phyloP scores from a whole-genome alignment of 1,140 invertebrate species.

The Uloborus diversus region DNA sequence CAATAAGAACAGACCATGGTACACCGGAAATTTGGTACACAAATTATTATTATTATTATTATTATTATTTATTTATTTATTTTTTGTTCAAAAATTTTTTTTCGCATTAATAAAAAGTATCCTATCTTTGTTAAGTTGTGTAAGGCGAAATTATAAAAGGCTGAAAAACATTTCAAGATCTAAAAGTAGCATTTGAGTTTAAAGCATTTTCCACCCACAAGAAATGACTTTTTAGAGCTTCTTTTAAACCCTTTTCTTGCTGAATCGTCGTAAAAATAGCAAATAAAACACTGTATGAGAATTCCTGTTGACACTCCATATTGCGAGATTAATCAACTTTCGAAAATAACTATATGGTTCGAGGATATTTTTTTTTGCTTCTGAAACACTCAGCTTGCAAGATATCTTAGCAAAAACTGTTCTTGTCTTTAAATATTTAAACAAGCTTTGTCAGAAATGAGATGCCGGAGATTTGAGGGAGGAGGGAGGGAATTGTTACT shows the following conservation, averaged over 20 bases:
- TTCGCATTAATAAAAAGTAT: too few species aligned
- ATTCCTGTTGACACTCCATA: constrained; percentile 37
- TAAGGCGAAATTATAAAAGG: too few species aligned
- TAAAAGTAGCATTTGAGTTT: background rate
- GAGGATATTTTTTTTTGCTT: constrained; percentile 12
- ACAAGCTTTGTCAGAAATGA: constrained; percentile 48
- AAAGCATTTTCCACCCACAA: background rate
- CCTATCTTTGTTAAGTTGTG: too few species aligned
- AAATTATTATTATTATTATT: too few species aligned
- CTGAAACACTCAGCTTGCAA: background rate
- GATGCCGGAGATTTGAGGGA: constrained; percentile 12
- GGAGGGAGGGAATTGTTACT: constrained; percentile 21
- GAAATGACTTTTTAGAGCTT: background rate
- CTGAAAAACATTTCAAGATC: too few species aligned
- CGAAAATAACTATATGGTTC: constrained; percentile 23
- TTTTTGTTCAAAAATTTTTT: too few species aligned
- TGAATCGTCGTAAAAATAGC: constrained; percentile 24
- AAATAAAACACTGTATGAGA: constrained; percentile 38
- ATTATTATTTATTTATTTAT: too few species aligned
- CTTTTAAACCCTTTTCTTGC: constrained; percentile 35
- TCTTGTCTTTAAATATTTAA: constrained; percentile 48
- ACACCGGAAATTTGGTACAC: too few species aligned
- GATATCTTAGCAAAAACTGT: constrained; percentile 1
- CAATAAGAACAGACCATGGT: too few species aligned
- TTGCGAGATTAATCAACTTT: constrained; percentile 44